Base-by-base conservation (phyloP, 1,140 invertebrate genomes). In the Euglossa dilemma region DNA sequence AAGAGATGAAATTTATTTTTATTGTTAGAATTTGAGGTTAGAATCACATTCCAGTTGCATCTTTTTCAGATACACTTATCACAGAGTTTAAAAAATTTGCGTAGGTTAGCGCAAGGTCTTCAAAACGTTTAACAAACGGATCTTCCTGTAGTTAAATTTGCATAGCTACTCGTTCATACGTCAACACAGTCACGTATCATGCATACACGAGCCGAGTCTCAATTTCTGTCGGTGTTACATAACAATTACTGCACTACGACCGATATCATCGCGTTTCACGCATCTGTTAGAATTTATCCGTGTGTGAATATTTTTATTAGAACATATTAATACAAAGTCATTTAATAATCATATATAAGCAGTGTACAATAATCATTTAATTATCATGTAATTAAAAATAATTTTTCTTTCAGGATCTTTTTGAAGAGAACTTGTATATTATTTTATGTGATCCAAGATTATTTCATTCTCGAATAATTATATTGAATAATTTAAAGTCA, bases 131-230 rank as follows among this genome's bases (percentile, higher is more conserved):
- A 88, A 88, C 87, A 87, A 90, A 91, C 87, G 91, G 89, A 91
- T 92, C 91, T 91, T 92, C 91, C 92, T 92, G 91, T 86, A 91
- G 79, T 92, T 91, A 92, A 92, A 92, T 92, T 92, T 92, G 90
- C 92, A 92, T 92, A 91, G 84, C 75, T 76, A 85, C 78, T 90
- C 80, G 87, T 89, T 78, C 83, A 72, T 89, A 71, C 80, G 73
- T 83, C 71, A 43, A 83, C 73, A 56, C 14, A 80, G 84, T 85
- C 86, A 85, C 87, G 78, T 84, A 89, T 88, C 84, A 54, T 77
- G 69, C 83, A 76, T 66, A 74, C 72, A 85, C 47, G 67, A 84
- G 59, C 16, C 28, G 36, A 64, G 45, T 83, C 81, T 84, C 83
- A 72, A 89, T 91, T 90, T 91, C 88, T 87, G 67, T 57, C 43